Base-by-base conservation (phyloP, 2,797 vertebrate species). In the Phoeniculus purpureus region DNA sequence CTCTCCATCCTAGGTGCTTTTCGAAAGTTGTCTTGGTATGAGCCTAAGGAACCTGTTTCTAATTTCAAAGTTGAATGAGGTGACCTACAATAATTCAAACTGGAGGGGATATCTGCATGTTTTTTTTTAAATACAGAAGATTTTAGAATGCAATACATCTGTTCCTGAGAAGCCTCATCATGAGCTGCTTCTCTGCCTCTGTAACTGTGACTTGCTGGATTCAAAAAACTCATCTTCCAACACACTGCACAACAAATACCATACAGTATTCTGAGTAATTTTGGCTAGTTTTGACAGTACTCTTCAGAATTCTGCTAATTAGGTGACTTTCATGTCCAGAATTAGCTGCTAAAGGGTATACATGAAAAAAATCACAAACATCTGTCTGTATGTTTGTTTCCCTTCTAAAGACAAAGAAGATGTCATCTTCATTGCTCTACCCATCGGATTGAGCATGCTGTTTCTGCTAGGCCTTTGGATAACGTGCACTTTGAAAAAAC, bases 361-460 rank as follows among this genome's bases (percentile, higher is more conserved):
- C 1, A 3, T 31, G 20, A 75, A 72, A 21, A 21, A 62, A 80
- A 89, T 40, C 0, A 16, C 34, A 43, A 47, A 65, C 8, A 40
- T 52, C 9, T 51, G 21, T 58, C 4, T 1, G 18, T 61, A 47
- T 9, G 51, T 60, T 48, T 85, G 54, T 54, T 43, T 13, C 27
- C 31, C 15, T 18, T 73, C 52, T 62, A 25, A 94, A 98, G 98
- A 93, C 89, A 21, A 85, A 85, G 76, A 94, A 32, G 97, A 98
- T 51, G 34, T 95, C 32, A 11, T 95, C 73, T 51, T 95, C 32
- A 50, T 96, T 72, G 74, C 61, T 50, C 11, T 93, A 27, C 62
- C 94, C 7, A 7, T 95, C 87, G 97, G 95, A 92, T 73, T 96
- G 47, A 84, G 95, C 67, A 88, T 97, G 73, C 43, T 98, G n/a